Evolutionary conservation across 2,113 vertebrate genomes (phyloP), one percentile per base, ranked within the genome.

Genomic region (Addax nasomaculatus): DNA sequence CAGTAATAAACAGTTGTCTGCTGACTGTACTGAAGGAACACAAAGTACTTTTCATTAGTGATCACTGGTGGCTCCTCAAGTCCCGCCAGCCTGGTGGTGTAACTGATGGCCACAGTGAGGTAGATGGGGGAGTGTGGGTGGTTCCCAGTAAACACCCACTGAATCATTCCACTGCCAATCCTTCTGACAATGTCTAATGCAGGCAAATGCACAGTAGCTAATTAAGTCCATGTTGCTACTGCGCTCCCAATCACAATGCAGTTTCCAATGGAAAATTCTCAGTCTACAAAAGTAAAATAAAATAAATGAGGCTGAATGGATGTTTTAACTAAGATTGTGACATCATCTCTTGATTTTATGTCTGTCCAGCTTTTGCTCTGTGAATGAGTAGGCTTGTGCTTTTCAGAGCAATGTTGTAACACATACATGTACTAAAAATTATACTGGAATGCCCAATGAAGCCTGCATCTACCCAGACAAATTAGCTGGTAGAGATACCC

Each of bases 71-170:
- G 90, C 58, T 87, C 91, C 64, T 88, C 25, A 47, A 81, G 16
- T 73, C 36, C 92, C 2, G 1, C 64, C 97, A 97, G 88, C 33
- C 90, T 78, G n/a, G 85, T 73, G 39, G 55, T 36, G 49, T 80
- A 87, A 87, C 67, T 43, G 15, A 33, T 57, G 96, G 80, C 64
- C 53, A 85, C 58, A 90, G 29, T 10, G 76, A 96, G 67, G 55
- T 92, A 96, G 53, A 67, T 78, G 64, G 84, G 92, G 73, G 47
- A 90, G 53, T 25, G 92, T 93, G 93, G 97, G 92, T 94, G 95
- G 97, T 90, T 93, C 91, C 53, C 89, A 89, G 36, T 2, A n/a
- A 95, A 36, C n/a, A 84, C 83, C 79, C 62, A 76, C 90, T 57
- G 83, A 91, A 58, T 33, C 70, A 83, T 39, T 86, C 73, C 33